These are phyloP conservation scores for Polyommatus iphigenia DNA, from an alignment of 2,888 invertebrate species.

Conservation along the genomic window DNA sequence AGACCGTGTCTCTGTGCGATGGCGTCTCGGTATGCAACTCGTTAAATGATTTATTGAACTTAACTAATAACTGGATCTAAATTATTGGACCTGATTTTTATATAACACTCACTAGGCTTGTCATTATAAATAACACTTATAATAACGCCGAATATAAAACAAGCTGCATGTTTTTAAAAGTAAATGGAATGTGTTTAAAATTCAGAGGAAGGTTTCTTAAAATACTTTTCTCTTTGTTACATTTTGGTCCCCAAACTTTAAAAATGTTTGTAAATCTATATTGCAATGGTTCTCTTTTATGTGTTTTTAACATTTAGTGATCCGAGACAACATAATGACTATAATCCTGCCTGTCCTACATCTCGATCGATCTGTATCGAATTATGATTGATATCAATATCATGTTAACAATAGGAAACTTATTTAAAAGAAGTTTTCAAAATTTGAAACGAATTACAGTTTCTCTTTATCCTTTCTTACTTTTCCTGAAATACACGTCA, in stretches of 20 bases:
- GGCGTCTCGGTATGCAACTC: slow-evolving; percentile 33
- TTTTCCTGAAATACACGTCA: too few relatives aligned
- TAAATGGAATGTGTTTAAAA: too few relatives aligned
- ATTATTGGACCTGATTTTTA: slow-evolving; percentile 14
- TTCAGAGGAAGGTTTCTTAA: too few relatives aligned
- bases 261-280: background rate
- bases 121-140: background rate
- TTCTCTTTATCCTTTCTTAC: too few relatives aligned
- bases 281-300: background rate
- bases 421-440: background rate
- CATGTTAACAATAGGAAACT: background rate
- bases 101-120: background rate
- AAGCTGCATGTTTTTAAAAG: background rate
- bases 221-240: background rate
- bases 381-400: background rate
- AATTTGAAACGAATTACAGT: background rate
- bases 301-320: background rate
- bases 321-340: background rate
- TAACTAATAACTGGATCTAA: slow-evolving; percentile 31
- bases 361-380: background rate
- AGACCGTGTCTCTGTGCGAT: slow-evolving; percentile 28
- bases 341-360: background rate
- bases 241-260: background rate
- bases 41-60: slow-evolving; percentile 33
- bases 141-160: background rate